Base-by-base conservation (phyloP, 2,113 vertebrate species). In the Gallinago jamesoni region DNA sequence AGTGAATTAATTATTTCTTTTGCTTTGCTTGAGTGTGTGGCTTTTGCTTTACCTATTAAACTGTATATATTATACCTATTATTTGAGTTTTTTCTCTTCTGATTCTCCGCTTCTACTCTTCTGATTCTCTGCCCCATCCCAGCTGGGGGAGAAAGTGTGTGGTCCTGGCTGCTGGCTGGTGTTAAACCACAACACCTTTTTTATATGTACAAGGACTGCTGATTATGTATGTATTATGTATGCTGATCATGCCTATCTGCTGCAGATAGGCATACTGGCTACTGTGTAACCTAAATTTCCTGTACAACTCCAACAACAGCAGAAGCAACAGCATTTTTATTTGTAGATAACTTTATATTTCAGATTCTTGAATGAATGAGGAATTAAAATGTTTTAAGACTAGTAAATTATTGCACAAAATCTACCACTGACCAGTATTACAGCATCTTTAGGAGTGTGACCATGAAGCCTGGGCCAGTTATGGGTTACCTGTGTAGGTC, bases 361-460 rank as follows among this genome's bases (percentile, higher is more conserved):
- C n/a, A 80, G 23, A 12, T 43, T 83, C 17, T 33, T 50, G 28
- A 9, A 53, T 3, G 16, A 80, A 62, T 7, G 14, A 60, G 2
- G 2, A 70, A 79, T 14, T 48, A 22, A 48, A 28, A 7, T 43
- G 23, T 39, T 81, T 50, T 25, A 82, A 35, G 66, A 39, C 22
- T 37, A 22, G 13, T 33, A 20, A 59, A 64, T 30, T 18, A 52
- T 7, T 27, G 37, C 73, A 33, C 2, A n/a, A 45, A 48, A 69
- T 24, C 19, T 66, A 20, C 0, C 1, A 68, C 33, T 0, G 0
- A 28, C 47, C 6, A 9, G 1, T 16, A 13, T 37, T 15, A 14
- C 33, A 77, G 45, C 43, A 52, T 6, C 35, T 39, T 79, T 6
- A n/a, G 15, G 28, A 72, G 7, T 10, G 25, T 39, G 31, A 41